Evolutionary conservation across 2,888 invertebrate species (phyloP).

Genomic region (Drosophila peninsularis): DNA sequence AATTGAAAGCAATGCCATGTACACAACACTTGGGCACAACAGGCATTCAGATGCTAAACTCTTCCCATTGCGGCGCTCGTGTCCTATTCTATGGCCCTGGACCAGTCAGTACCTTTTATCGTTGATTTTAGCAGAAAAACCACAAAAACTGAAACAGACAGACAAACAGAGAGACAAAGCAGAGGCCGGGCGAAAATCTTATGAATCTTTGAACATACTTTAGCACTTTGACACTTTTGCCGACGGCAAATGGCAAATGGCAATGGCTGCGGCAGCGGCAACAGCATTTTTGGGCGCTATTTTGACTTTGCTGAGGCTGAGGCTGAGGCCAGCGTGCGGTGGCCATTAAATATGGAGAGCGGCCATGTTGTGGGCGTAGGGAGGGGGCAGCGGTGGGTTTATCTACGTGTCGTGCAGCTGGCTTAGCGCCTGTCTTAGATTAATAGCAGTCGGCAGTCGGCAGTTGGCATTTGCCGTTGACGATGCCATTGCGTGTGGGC

Average conservation of each 20-base stretch:
- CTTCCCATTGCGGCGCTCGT: constrained; percentile 11
- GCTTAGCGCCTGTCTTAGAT: constrained; percentile 52
- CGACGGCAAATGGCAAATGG: constrained; percentile 49
- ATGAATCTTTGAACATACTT: constrained; percentile 83
- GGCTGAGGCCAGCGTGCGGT: constrained; percentile 16
- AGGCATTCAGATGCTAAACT: constrained; percentile 41
- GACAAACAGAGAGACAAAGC: constrained; percentile 17
- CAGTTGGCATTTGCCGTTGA: constrained; percentile 27
- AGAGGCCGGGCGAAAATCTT: constrained; percentile 59
- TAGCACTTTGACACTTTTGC: constrained; percentile 81
- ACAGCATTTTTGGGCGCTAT: constrained; percentile 59
- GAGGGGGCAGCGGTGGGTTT: constrained; percentile 2
- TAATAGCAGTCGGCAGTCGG: constrained; percentile 48
- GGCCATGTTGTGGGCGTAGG: background rate
- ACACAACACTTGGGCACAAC: constrained; percentile 35
- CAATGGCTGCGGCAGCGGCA: constrained; percentile 9
- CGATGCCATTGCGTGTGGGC: constrained; percentile 43
- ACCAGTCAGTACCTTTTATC: constrained; percentile 53
- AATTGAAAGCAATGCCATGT: constrained; percentile 50
- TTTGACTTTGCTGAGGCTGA: constrained; percentile 43
- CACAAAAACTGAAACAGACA: constrained; percentile 33
- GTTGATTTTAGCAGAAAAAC: constrained; percentile 62
- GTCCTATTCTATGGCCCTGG: constrained; percentile 16
- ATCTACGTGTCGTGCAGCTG: constrained; percentile 47
- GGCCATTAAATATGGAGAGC: constrained; percentile 52